Conservation (phyloP, 2,888 invertebrate genomes). For the Acholoe squamosa region DNA sequence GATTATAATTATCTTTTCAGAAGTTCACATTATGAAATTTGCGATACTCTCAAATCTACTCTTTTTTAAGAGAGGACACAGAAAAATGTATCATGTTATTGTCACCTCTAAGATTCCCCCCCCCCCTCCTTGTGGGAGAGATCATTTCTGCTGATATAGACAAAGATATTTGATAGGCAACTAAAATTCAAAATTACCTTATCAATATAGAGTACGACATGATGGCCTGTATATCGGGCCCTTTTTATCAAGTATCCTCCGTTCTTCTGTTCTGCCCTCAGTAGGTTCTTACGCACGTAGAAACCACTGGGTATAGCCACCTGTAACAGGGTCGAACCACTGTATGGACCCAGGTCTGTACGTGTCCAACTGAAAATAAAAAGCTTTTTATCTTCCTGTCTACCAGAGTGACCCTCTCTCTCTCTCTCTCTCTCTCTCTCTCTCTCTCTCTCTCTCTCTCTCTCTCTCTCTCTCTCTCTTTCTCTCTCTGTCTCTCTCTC, state of each 20-base stretch:
- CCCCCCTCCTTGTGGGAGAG: neutral
- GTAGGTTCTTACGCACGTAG: slow-evolving; percentile 64
- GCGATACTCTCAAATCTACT: neutral
- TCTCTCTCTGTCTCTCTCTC: too few species aligned
- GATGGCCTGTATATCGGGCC: slow-evolving; percentile 62
- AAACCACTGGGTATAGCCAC: slow-evolving; percentile 68
- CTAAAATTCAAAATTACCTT: slow-evolving; percentile 63
- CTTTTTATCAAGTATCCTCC: neutral
- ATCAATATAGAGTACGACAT: slow-evolving; percentile 67
- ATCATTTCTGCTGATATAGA: too few species aligned
- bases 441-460: too few species aligned
- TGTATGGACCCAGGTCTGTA: slow-evolving; percentile 63
- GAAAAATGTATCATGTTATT: neutral
- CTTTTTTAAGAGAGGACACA: neutral
- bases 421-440: too few species aligned
- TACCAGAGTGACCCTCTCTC: too few species aligned
- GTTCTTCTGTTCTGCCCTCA: neutral
- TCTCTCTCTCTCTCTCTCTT: too few species aligned
- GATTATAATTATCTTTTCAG: neutral
- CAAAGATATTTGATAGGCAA: slow-evolving; percentile 31
- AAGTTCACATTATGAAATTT: neutral
- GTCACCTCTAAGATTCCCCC: neutral
- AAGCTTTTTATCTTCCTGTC: too few species aligned
- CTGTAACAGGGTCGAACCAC: slow-evolving; percentile 64
- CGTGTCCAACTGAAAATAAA: slow-evolving; percentile 65